Evolutionary conservation across 2,888 invertebrate genomes (phyloP).

Genomic region (Amitus sp.): DNA sequence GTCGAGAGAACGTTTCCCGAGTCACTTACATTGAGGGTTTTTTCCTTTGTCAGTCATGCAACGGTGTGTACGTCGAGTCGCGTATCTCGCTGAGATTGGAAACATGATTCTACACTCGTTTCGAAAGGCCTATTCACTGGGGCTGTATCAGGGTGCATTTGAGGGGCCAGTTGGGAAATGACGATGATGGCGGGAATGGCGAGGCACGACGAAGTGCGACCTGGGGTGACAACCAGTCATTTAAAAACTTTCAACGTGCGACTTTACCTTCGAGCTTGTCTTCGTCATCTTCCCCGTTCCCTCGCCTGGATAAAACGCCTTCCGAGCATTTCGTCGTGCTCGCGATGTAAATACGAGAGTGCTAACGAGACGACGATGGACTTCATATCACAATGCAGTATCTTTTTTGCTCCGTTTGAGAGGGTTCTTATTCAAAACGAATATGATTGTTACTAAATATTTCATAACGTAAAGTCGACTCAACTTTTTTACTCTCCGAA

Average conservation of each 20-base stretch:
- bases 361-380: conserved; percentile 48
- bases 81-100: conserved; percentile 22
- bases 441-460: too few species aligned
- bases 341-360: conserved; percentile 34
- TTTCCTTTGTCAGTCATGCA: not conserved
- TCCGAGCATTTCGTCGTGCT: conserved; percentile 21
- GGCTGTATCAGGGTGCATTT: conserved; percentile 11
- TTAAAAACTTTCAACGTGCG: conserved; percentile 54
- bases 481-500: too few species aligned
- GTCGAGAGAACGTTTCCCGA: too few species aligned
- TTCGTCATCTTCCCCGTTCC: not conserved
- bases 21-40: not conserved
- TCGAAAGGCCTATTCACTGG: conserved; percentile 26
- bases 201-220: conserved; percentile 30
- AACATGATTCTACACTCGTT: conserved; percentile 33
- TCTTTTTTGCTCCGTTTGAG: too few species aligned
- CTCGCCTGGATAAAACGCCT: not conserved
- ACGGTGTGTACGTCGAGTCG: not conserved
- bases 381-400: conserved; percentile 48
- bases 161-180: conserved; percentile 23
- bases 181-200: conserved; percentile 29
- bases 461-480: too few species aligned
- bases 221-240: conserved; percentile 55
- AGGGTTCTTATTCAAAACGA: too few species aligned
- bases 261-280: conserved; percentile 34